Conservation (phyloP, 2,888 invertebrate genomes). For the Cerastoderma edule region DNA sequence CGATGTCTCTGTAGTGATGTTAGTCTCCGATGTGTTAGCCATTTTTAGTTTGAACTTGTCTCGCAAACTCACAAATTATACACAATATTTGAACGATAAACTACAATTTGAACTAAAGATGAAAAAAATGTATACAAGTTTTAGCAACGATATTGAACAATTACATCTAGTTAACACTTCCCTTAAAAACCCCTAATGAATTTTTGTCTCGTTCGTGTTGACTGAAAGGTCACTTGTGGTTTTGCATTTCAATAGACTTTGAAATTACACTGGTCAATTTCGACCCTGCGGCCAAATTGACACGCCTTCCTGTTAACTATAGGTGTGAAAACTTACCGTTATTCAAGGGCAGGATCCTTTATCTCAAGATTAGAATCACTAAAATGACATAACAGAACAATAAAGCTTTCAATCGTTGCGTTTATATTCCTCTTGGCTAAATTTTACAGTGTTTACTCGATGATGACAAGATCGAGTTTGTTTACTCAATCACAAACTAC, state of each 20-base stretch:
- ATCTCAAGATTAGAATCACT: slow-evolving; percentile 11
- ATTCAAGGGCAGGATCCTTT: background rate
- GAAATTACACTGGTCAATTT: slow-evolving; percentile 35
- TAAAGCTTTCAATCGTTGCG: background rate
- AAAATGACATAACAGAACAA: background rate
- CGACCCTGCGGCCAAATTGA: slow-evolving; percentile 21
- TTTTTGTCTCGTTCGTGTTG: no score
- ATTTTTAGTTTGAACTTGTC: no score
- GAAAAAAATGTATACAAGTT: no score
- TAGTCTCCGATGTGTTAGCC: no score
- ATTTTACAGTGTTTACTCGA: slow-evolving; percentile 19
- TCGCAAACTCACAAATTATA: no score
- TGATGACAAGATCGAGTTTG: background rate
- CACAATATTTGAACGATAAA: no score
- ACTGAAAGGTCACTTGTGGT: background rate
- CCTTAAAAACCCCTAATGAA: no score
- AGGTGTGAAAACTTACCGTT: slow-evolving; percentile 28
- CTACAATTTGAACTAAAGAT: no score
- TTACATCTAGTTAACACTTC: no score
- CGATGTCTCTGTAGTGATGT: no score
- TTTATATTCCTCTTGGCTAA: slow-evolving; percentile 7
- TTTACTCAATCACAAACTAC: slow-evolving; percentile 3
- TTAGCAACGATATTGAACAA: no score
- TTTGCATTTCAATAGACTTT: slow-evolving; percentile 2
- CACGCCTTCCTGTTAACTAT: slow-evolving; percentile 1